A percentile compares a stretch with the other conserved stretches of the same genome.
phyloP scores from a whole-genome alignment of 2,888 invertebrate species.

The Acleris literana region DNA sequence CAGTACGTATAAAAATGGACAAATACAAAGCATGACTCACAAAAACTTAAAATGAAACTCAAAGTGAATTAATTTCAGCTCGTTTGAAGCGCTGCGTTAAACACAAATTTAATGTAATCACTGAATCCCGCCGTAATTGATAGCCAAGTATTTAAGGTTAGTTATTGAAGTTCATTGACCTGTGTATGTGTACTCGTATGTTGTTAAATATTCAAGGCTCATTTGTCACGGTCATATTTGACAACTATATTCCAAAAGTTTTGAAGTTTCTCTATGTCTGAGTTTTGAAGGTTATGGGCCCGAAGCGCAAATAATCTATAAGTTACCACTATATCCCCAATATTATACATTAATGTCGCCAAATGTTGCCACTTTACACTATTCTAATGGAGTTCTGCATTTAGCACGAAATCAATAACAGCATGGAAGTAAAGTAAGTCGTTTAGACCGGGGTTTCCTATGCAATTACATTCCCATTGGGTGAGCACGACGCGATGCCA shows the following conservation, averaged over 20 bases:
- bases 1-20: no score
- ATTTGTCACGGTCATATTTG: no score
- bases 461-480: background rate
- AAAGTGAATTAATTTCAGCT: background rate
- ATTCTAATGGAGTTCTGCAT: no score
- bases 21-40: background rate
- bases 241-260: no score
- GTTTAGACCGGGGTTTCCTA: background rate
- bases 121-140: background rate
- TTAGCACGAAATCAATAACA: background rate
- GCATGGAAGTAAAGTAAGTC: background rate
- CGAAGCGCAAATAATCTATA: no score
- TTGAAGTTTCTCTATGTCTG: no score
- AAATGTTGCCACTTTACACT: no score
- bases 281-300: no score
- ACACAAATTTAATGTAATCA: slow-evolving; percentile 3
- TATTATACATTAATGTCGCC: no score
- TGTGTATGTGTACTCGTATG: no score
- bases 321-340: no score
- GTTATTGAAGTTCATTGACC: background rate
- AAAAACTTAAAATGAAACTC: background rate
- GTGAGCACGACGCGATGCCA: background rate
- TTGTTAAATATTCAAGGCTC: background rate
- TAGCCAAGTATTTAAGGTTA: background rate
- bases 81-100: background rate